A percentile compares a stretch with the other conserved stretches of the same genome.
Conservation (phyloP, 1,140 invertebrate genomes). For the Pristionchus pacificus region DNA sequence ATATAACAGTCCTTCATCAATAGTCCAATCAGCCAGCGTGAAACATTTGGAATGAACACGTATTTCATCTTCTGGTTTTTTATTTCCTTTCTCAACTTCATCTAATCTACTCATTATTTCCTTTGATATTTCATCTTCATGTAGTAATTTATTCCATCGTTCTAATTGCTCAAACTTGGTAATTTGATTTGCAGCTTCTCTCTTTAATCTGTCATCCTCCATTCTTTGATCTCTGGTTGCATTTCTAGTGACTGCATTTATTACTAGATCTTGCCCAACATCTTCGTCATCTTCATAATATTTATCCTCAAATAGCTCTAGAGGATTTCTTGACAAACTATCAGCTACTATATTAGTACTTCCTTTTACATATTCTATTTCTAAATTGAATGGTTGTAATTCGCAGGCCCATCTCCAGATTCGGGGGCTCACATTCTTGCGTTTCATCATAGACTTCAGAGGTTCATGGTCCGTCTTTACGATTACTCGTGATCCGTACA, state of each 20-base stretch:
- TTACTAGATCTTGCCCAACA: not conserved
- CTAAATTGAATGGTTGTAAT: not conserved
- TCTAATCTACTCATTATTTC: not conserved
- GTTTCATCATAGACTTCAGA: constrained; percentile 1
- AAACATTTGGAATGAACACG: too few species aligned
- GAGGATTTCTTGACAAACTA: not conserved
- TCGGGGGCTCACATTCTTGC: not conserved
- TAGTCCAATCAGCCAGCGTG: too few species aligned
- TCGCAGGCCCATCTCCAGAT: not conserved
- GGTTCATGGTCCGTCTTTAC: constrained; percentile 8
- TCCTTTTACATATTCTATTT: constrained; percentile 2
- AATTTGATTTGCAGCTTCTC: not conserved
- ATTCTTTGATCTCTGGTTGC: not conserved
- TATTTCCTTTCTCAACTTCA: too few species aligned
- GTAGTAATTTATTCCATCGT: not conserved
- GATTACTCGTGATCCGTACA: not conserved
- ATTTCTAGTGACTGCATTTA: not conserved
- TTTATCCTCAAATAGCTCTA: not conserved
- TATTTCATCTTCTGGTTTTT: too few species aligned
- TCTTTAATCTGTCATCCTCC: not conserved
- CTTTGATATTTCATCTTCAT: not conserved
- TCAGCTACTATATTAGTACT: constrained; percentile 1
- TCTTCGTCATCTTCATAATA: not conserved
- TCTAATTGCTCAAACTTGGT: not conserved
- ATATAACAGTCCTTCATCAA: too few species aligned